These are phyloP conservation scores for Mycogona germanica DNA, from an alignment of 2,888 invertebrate genomes.

Conservation along the genomic window DNA sequence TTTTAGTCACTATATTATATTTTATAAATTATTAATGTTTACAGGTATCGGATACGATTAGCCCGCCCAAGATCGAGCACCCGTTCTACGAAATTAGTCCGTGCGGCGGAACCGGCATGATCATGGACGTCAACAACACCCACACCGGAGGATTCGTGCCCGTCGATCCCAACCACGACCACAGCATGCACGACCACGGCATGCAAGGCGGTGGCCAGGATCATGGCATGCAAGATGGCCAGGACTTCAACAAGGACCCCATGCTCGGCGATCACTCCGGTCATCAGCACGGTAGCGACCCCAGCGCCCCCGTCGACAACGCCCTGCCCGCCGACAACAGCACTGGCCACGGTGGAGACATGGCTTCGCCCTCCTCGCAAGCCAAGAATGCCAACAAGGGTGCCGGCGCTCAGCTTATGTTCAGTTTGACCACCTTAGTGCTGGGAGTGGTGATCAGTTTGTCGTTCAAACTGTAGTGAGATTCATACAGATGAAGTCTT, in stretches of 20 bases:
- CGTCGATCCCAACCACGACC: not conserved
- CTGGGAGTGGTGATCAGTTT: slow-evolving; percentile 2
- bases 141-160: not conserved
- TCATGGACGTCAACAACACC: slow-evolving; percentile 1
- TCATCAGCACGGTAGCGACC: slow-evolving; percentile 1
- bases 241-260: too few relatives aligned
- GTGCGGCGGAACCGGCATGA: slow-evolving; percentile 3
- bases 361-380: not conserved
- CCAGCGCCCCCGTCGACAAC: not conserved
- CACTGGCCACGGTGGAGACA: not conserved
- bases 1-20: too few relatives aligned
- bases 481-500: too few relatives aligned
- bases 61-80: not conserved
- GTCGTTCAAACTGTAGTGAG: too few relatives aligned
- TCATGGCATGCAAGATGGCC: too few relatives aligned
- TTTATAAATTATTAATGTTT: too few relatives aligned
- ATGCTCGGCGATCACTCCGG: slow-evolving; percentile 8
- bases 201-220: slow-evolving; percentile 3
- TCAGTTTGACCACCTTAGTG: not conserved
- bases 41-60: slow-evolving; percentile 1
- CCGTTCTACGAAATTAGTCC: slow-evolving; percentile 10
- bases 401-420: not conserved
- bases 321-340: not conserved
- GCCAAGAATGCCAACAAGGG: not conserved
- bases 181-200: slow-evolving; percentile 5